A percentile compares a stretch with the other conserved stretches of the same genome.
Conservation (phyloP, 1,140 invertebrate species). For the Aphidius gifuensis region DNA sequence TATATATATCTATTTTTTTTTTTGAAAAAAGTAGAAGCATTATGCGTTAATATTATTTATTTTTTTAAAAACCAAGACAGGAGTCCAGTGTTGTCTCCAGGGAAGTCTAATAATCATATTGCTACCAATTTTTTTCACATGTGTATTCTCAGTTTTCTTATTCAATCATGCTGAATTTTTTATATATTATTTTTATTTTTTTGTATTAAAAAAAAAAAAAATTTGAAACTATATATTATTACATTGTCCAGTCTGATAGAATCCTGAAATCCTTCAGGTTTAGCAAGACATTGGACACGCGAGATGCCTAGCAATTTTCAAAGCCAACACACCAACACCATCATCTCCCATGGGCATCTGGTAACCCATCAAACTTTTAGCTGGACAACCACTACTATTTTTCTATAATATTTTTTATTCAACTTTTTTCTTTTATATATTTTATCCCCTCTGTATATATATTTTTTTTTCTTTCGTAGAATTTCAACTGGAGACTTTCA, state of each 20-base stretch:
- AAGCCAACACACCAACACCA: conserved; percentile 29
- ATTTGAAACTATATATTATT: conserved; percentile 31
- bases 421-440: conserved; percentile 26
- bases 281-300: conserved; percentile 33
- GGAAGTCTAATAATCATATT: too few relatives aligned
- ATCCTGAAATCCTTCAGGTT: conserved; percentile 55
- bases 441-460: conserved; percentile 15
- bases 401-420: conserved; percentile 18
- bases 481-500: conserved; percentile 8
- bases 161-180: too few relatives aligned
- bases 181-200: too few relatives aligned
- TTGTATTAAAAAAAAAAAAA: too few relatives aligned
- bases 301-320: conserved; percentile 48
- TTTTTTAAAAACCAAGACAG: too few relatives aligned
- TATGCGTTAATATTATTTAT: too few relatives aligned
- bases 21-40: too few relatives aligned
- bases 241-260: conserved; percentile 57
- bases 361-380: conserved; percentile 55
- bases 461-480: conserved; percentile 14
- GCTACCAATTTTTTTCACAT: too few relatives aligned
- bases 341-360: conserved; percentile 38
- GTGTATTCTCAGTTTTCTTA: too few relatives aligned
- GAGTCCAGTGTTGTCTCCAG: too few relatives aligned
- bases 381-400: conserved; percentile 23
- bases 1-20: too few relatives aligned